Percentiles rank a stretch among this genome's conserved stretches.
These are phyloP conservation scores for Bombylius major DNA, from an alignment of 2,888 invertebrate species.

Conservation along the genomic window DNA sequence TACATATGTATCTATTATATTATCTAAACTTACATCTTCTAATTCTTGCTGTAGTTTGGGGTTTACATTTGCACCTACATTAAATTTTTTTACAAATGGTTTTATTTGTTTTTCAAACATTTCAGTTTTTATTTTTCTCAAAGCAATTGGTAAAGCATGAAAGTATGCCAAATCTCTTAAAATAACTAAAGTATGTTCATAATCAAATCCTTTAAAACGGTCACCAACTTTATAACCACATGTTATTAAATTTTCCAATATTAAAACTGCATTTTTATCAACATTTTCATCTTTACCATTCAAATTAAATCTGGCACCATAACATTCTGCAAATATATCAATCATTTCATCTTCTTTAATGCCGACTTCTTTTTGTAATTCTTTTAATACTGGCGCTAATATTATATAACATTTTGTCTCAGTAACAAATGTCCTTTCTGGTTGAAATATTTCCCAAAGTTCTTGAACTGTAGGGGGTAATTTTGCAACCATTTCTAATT, in stretches of 20 bases:
- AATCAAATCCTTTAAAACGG: constrained; percentile 40
- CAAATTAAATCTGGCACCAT: constrained; percentile 41
- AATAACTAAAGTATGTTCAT: constrained; percentile 37
- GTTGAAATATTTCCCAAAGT: constrained; percentile 41
- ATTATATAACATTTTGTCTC: constrained; percentile 43
- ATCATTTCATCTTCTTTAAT: constrained; percentile 34
- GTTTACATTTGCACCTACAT: constrained; percentile 17
- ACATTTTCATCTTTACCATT: constrained; percentile 24
- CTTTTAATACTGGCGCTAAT: constrained; percentile 38
- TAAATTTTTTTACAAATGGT: constrained; percentile 30
- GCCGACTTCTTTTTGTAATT: constrained; percentile 39
- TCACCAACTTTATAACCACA: constrained; percentile 41
- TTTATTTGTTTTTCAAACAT: constrained; percentile 35
- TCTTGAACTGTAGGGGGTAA: constrained; percentile 43
- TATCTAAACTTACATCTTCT: constrained; percentile 5
- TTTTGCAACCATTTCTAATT: constrained; percentile 43
- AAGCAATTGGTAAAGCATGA: constrained; percentile 45
- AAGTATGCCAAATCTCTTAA: constrained; percentile 42
- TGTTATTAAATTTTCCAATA: constrained; percentile 44
- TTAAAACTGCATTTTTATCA: constrained; percentile 43
- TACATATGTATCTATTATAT: too few species aligned
- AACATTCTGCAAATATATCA: constrained; percentile 41
- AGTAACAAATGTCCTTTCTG: constrained; percentile 43
- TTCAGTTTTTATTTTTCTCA: constrained; percentile 38
- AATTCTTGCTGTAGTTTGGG: constrained; percentile 2